Percentiles rank a stretch among this genome's conserved stretches.
phyloP scores from a whole-genome alignment of 2,113 vertebrate species.

The Pantherophis guttatus region DNA sequence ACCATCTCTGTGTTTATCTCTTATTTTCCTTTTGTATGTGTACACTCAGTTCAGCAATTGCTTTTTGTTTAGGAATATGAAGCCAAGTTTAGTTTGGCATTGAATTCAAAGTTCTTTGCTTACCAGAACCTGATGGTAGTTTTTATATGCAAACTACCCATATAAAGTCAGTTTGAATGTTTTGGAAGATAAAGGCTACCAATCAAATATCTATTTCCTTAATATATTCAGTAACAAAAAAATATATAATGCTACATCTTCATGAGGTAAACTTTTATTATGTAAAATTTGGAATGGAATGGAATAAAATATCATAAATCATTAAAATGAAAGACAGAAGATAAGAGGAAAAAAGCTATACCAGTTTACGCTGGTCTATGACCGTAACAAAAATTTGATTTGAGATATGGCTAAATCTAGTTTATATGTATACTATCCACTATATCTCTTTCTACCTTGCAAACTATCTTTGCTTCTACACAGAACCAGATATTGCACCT shows the following conservation, averaged over 20 bases:
- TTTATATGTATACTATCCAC: neutral
- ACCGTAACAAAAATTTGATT: neutral
- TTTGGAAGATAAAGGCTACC: neutral
- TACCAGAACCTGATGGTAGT: slow-evolving; percentile 49
- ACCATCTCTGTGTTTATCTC: slow-evolving; percentile 28
- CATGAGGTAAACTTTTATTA: neutral
- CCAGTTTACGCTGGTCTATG: neutral
- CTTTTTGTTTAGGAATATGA: slow-evolving; percentile 42
- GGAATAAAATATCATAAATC: neutral
- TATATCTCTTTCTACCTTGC: neutral
- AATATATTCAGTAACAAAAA: neutral
- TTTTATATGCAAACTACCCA: slow-evolving; percentile 43
- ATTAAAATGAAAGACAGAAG: neutral
- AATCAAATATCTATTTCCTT: neutral
- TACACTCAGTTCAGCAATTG: slow-evolving; percentile 47
- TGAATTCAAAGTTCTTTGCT: slow-evolving; percentile 41
- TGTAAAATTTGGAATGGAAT: neutral
- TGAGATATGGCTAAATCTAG: neutral
- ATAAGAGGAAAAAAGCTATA: neutral
- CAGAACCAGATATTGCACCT: neutral
- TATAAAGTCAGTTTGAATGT: slow-evolving; percentile 40
- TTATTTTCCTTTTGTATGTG: slow-evolving; percentile 48
- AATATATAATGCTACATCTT: neutral
- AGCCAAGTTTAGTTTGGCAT: slow-evolving; percentile 52
- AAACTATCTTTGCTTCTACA: neutral